Conservation (phyloP, 2,888 invertebrate genomes). For the Agrochola lota region DNA sequence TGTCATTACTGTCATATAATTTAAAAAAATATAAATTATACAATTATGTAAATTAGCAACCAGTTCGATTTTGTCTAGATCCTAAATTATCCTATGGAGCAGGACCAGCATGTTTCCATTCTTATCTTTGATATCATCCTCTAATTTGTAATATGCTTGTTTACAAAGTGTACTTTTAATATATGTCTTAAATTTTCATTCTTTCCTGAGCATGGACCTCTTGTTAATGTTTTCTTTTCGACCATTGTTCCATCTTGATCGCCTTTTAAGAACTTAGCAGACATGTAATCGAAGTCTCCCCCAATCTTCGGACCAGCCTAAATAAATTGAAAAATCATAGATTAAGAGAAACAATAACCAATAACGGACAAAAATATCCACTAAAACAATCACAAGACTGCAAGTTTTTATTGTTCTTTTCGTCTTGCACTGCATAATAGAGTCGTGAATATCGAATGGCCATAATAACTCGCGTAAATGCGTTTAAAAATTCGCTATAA, state of each 20-base stretch:
- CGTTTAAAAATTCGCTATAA: constrained; percentile 72
- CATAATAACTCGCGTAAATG: constrained; percentile 69
- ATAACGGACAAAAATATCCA: neutral
- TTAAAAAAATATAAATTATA: too few species aligned
- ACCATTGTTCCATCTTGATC: neutral
- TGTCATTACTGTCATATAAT: too few species aligned
- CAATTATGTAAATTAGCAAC: too few species aligned
- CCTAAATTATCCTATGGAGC: too few species aligned
- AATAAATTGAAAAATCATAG: neutral
- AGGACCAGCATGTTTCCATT: too few species aligned
- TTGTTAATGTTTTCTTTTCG: neutral
- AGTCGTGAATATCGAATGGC: constrained; percentile 77
- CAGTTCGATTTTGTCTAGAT: too few species aligned
- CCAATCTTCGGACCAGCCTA: neutral
- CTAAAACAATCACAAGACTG: constrained; percentile 62
- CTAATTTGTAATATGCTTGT: too few species aligned
- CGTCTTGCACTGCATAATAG: constrained; percentile 74
- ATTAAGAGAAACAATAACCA: neutral
- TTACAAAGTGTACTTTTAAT: too few species aligned
- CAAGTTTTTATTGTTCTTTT: constrained; percentile 74
- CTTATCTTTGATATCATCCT: too few species aligned
- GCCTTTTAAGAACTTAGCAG: neutral
- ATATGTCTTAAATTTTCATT: too few species aligned
- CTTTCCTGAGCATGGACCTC: neutral
- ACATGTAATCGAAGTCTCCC: neutral